These are phyloP conservation scores for Catharus ustulatus DNA, from an alignment of 2,797 vertebrate genomes.

Conservation along the genomic window DNA sequence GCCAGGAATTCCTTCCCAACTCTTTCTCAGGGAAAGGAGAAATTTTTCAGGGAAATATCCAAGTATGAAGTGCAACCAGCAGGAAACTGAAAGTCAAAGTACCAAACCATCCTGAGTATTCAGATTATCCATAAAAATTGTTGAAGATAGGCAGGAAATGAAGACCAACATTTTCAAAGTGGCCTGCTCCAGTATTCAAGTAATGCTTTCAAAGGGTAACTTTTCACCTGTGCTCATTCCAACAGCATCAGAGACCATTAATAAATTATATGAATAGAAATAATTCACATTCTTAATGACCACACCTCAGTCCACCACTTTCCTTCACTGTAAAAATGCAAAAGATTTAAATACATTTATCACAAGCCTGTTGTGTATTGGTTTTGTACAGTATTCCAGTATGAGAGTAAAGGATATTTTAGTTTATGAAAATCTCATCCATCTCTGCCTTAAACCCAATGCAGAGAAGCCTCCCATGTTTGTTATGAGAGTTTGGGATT, in stretches of 20 bases:
- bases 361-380: background rate
- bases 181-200: background rate
- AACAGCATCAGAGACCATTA: background rate
- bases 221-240: background rate
- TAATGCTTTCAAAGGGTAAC: background rate
- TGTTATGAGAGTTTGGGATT: background rate
- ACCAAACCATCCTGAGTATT: background rate
- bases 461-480: background rate
- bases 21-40: no score
- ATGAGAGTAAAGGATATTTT: background rate
- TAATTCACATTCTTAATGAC: slow-evolving; percentile 40
- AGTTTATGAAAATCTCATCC: background rate
- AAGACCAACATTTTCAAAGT: background rate
- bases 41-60: background rate
- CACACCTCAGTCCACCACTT: background rate
- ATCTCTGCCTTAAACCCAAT: background rate
- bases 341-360: background rate
- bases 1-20: background rate
- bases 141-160: background rate
- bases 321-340: background rate
- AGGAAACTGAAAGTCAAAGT: background rate
- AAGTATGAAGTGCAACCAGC: background rate
- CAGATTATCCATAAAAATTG: background rate
- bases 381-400: background rate
- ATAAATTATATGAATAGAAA: slow-evolving; percentile 36